These are phyloP conservation scores for Trichogramma pretiosum DNA, from an alignment of 1,140 invertebrate species.

Conservation along the genomic window DNA sequence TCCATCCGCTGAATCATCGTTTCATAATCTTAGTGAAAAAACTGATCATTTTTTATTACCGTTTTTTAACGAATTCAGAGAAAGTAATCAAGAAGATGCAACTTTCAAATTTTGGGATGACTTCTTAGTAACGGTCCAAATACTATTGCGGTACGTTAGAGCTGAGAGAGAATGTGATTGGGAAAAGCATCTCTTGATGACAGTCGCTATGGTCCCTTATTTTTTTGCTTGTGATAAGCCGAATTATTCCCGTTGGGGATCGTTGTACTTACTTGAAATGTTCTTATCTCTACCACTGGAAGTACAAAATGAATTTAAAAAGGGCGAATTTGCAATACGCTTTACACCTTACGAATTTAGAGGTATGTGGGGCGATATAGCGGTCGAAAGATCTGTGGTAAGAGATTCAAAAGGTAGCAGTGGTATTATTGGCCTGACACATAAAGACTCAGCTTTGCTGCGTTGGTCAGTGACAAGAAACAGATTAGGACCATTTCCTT, in stretches of 20 bases:
- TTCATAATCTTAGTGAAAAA: no score
- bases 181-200: not conserved
- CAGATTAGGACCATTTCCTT: not conserved
- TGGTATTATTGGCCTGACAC: not conserved
- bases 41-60: no score
- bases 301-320: not conserved
- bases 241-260: not conserved
- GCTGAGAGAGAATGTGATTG: not conserved
- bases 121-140: not conserved
- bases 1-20: no score
- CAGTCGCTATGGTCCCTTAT: not conserved
- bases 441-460: not conserved
- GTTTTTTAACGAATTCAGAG: no score
- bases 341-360: not conserved
- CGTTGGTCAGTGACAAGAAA: not conserved
- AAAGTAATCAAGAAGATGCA: no score
- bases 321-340: not conserved
- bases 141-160: not conserved
- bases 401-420: not conserved
- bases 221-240: not conserved
- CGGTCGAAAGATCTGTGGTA: not conserved
- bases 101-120: not conserved
- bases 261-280: not conserved
- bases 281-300: not conserved
- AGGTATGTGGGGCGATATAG: not conserved